These are phyloP conservation scores for Mimumesa dahlbomi DNA, from an alignment of 2,888 invertebrate species.

Conservation along the genomic window DNA sequence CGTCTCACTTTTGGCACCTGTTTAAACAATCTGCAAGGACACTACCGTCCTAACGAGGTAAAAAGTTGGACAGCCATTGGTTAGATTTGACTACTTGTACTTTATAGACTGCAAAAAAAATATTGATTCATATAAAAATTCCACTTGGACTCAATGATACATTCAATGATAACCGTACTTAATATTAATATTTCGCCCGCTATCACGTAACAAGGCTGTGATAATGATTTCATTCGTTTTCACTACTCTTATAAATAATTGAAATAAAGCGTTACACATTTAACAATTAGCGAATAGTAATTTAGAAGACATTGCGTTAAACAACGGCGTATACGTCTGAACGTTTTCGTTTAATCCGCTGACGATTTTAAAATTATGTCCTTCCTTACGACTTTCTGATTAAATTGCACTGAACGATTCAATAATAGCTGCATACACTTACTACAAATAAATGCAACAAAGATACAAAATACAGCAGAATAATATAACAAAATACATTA, in stretches of 20 bases:
- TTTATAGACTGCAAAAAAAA: slow-evolving; percentile 17
- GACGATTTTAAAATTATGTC: slow-evolving; percentile 30
- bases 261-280: slow-evolving; percentile 8
- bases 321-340: slow-evolving; percentile 6
- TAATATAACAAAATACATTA: slow-evolving; percentile 39
- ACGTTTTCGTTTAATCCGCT: slow-evolving; percentile 12
- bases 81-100: slow-evolving; percentile 23
- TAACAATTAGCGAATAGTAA: slow-evolving; percentile 26
- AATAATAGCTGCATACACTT: slow-evolving; percentile 33
- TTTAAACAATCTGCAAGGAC: slow-evolving; percentile 18
- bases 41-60: slow-evolving; percentile 23
- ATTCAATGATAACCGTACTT: too few species aligned
- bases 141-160: slow-evolving; percentile 9
- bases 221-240: slow-evolving; percentile 21
- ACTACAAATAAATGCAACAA: slow-evolving; percentile 57
- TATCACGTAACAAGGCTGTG: not conserved
- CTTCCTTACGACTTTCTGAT: slow-evolving; percentile 27
- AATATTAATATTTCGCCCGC: not conserved
- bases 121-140: slow-evolving; percentile 6
- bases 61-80: slow-evolving; percentile 45
- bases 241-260: not conserved
- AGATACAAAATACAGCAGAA: slow-evolving; percentile 34
- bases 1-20: slow-evolving; percentile 22
- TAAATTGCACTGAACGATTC: slow-evolving; percentile 50
- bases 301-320: slow-evolving; percentile 23